Conservation (phyloP, 2,113 vertebrate genomes). For the Bombycilla garrulus region DNA sequence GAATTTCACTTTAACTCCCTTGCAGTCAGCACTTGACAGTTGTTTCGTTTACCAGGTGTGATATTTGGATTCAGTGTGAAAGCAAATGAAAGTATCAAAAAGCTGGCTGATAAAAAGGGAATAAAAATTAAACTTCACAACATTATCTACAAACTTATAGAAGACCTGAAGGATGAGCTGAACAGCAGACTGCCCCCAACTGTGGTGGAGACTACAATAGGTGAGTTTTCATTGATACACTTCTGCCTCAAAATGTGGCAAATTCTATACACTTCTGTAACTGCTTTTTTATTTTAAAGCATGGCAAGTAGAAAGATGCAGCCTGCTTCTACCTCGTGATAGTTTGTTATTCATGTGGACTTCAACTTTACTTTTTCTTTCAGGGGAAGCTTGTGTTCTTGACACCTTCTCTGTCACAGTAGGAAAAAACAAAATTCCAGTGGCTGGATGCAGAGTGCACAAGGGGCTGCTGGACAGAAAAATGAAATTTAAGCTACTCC, state of each 20-base stretch:
- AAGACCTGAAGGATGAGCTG: conserved; percentile 86
- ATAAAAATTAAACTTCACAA: conserved; percentile 83
- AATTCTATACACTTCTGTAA: background rate
- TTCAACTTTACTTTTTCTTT: background rate
- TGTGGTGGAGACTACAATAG: conserved; percentile 73
- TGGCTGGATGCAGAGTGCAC: conserved; percentile 94
- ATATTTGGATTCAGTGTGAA: conserved; percentile 91
- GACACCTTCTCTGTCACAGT: conserved; percentile 82
- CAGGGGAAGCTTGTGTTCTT: conserved; percentile 86
- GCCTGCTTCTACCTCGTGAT: background rate
- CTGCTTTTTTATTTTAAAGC: background rate
- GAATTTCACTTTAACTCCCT: background rate
- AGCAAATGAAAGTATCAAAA: conserved; percentile 74
- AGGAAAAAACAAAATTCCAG: conserved; percentile 86
- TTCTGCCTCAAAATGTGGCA: background rate
- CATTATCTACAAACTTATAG: conserved; percentile 89
- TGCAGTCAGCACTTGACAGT: background rate
- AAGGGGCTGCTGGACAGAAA: conserved; percentile 87
- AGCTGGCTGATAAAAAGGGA: conserved; percentile 80
- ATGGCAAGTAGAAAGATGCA: background rate
- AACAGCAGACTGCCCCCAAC: conserved; percentile 73
- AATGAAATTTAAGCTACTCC: conserved; percentile 83
- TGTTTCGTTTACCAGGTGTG: conserved; percentile 72
- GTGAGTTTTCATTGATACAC: conserved; percentile 50
- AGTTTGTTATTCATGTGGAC: background rate